Base-by-base conservation (phyloP, 2,113 vertebrate genomes). In the Myrmophylax atrothorax region DNA sequence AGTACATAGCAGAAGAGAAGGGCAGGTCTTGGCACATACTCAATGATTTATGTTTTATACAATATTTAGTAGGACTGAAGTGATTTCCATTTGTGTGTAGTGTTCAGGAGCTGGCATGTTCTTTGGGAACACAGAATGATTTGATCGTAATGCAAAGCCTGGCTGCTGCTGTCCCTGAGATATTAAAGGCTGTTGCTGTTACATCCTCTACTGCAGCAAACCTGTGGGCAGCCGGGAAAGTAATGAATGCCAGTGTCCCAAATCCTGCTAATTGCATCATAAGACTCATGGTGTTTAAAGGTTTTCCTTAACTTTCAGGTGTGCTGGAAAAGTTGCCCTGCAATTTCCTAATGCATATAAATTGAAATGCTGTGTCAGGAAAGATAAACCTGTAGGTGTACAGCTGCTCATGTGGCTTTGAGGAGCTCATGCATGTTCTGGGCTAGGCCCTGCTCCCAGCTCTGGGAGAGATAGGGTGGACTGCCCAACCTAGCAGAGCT, bases 31-130 rank as follows among this genome's bases (percentile, higher is more conserved):
- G 76, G 92, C 84, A 68, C 26, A n/a, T 74, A 33, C 47, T 91
- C 55, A 93, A 90, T 93, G 76, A 92, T 96, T 96, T 93, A 93
- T 96, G 42, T 86, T 95, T 78, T 87, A 90, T 96, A 44, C 89
- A 92, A 89, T 95, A 95, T 93, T 97, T 66, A 96, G 62, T 28
- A 83, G 77, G 58, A 47, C 62, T 84, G 79, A 81, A 93, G 91
- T 74, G 59, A 24, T 94, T 96, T 96, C 74, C 72, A 38, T 90
- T 84, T 94, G 75, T 1, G 3, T 56, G 56, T 67, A 79, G 50
- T 49, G 60, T 63, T 93, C 68, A 70, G 79, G 68, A 93, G 47
- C 55, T 81, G 72, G 50, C 23, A 5, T 82, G 86, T 74, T 87
- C 60, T 68, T 66, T 73, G 68, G 62, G 68, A 93, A 15, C 70